phyloP scores from a whole-genome alignment of 1,140 invertebrate species.

The silkworm (Bombyx mori) region DNA sequence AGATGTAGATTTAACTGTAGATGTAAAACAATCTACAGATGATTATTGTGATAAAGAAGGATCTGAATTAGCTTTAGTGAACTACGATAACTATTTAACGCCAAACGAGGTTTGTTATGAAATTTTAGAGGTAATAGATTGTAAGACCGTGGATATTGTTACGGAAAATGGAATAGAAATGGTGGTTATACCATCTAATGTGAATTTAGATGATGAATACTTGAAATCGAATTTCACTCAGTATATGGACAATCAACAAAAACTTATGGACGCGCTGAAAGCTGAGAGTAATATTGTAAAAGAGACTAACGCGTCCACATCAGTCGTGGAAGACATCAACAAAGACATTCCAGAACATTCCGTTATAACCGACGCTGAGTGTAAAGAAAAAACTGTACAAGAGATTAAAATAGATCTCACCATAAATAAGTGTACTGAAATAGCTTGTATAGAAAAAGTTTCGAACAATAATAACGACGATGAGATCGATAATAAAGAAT shows the following conservation, averaged over 20 bases:
- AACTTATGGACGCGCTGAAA: constrained; percentile 18
- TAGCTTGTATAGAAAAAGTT: not conserved
- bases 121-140: not conserved
- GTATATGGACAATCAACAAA: constrained; percentile 20
- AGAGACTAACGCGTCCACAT: too few species aligned
- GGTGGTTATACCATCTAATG: constrained; percentile 3
- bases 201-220: not conserved
- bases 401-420: not conserved
- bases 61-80: too few species aligned
- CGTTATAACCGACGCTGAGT: too few species aligned
- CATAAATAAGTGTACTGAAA: not conserved
- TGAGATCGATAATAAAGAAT: too few species aligned
- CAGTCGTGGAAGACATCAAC: not conserved
- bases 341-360: not conserved
- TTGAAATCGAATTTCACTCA: constrained; percentile 12
- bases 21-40: too few species aligned
- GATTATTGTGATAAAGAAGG: too few species aligned
- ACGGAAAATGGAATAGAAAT: constrained; percentile 10
- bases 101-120: too few species aligned
- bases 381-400: too few species aligned
- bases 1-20: too few species aligned
- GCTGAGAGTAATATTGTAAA: too few species aligned
- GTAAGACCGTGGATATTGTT: not conserved
- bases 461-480: too few species aligned
- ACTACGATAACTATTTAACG: too few species aligned